Evolutionary conservation across 2,888 invertebrate genomes (phyloP).

Genomic region (Hoplodrina ambigua): DNA sequence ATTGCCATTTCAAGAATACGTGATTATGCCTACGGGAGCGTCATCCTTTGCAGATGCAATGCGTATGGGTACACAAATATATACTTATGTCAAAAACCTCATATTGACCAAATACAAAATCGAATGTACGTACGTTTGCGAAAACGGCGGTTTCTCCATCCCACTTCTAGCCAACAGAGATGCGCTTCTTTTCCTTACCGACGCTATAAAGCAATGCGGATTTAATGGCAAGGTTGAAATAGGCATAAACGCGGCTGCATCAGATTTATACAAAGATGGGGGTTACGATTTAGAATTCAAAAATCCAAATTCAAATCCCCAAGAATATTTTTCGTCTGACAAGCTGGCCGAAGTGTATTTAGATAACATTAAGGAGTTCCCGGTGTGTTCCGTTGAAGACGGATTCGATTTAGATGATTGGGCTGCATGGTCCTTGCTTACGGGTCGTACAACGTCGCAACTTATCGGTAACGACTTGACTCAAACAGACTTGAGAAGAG

Average conservation of each 20-base stretch:
- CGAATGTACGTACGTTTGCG: slow-evolving; percentile 98
- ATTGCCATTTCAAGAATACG: slow-evolving; percentile 98
- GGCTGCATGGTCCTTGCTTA: slow-evolving; percentile 97
- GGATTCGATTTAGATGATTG: slow-evolving; percentile 99
- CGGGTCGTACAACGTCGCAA: slow-evolving; percentile 93
- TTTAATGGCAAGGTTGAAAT: slow-evolving; percentile 97
- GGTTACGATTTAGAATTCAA: slow-evolving; percentile 99
- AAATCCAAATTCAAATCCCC: slow-evolving; percentile 96
- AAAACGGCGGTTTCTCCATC: slow-evolving; percentile 99
- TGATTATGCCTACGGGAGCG: slow-evolving; percentile 98
- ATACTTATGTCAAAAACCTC: slow-evolving; percentile 97
- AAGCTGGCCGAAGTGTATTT: slow-evolving; percentile 96
- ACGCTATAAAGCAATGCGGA: slow-evolving; percentile 97
- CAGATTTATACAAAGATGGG: slow-evolving; percentile 97
- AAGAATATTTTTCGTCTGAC: slow-evolving; percentile 95
- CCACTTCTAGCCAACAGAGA: slow-evolving; percentile 98
- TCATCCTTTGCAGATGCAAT: slow-evolving; percentile 97
- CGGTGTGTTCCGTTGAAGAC: slow-evolving; percentile 98
- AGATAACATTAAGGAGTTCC: slow-evolving; percentile 96
- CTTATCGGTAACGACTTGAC: slow-evolving; percentile 98
- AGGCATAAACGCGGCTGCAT: slow-evolving; percentile 99
- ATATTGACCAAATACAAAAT: slow-evolving; percentile 97
- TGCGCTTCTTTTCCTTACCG: slow-evolving; percentile 95
- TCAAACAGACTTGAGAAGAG: slow-evolving; percentile 96
- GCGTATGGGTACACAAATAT: slow-evolving; percentile 99